Evolutionary conservation across 2,113 vertebrate species (phyloP).

Genomic region (Leucoraja erinaceus): DNA sequence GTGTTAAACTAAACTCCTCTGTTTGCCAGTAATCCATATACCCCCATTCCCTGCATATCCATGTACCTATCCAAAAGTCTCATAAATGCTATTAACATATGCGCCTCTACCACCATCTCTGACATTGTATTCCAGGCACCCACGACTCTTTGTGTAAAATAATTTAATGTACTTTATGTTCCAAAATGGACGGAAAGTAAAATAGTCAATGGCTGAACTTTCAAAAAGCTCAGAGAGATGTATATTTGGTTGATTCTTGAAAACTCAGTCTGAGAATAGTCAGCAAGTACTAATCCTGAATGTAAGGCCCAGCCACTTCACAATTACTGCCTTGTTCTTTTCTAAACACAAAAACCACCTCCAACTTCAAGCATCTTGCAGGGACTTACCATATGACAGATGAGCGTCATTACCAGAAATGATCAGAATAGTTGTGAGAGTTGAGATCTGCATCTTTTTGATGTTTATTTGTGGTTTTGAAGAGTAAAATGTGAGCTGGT

Average conservation of each 20-base stretch:
- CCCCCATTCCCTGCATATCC: no score
- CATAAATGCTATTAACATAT: no score
- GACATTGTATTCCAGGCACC: no score
- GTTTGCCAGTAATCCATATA: no score
- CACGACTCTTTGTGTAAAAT: no score
- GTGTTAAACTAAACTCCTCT: no score
- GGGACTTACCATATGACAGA: neutral
- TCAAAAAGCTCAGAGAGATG: neutral
- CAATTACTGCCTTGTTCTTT: neutral
- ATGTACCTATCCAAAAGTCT: no score
- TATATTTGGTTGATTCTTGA: neutral
- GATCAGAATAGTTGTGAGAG: no score
- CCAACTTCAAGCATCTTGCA: neutral
- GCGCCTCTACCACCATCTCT: no score
- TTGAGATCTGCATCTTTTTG: neutral
- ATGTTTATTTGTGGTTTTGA: slow-evolving; percentile 22
- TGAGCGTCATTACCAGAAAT: neutral
- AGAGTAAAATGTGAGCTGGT: neutral
- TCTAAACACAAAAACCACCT: neutral
- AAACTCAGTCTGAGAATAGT: neutral
- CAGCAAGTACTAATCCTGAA: neutral
- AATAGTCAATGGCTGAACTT: neutral
- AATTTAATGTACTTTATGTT: no score
- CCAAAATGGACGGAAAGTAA: neutral
- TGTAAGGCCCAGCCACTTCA: neutral